Evolutionary conservation across 1,140 invertebrate genomes (phyloP), one percentile per base, ranked within the genome.

Genomic region (Colletes latitarsis): DNA sequence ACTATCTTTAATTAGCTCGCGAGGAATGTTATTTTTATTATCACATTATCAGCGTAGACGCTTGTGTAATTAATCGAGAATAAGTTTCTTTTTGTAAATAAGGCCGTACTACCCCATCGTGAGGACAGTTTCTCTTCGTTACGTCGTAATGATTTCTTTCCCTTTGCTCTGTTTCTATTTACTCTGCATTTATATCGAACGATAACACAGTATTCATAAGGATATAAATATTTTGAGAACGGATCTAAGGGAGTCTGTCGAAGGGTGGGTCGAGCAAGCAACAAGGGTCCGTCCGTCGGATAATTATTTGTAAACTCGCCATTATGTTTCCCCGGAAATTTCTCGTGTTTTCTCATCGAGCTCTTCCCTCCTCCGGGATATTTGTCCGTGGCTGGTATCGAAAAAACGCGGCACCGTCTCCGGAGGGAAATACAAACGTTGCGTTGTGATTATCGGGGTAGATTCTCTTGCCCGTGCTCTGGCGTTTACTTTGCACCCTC

Each of bases 241-340:
- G 6, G 12, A 2, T 9, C 30, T 30, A 30, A 4, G 17, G 17
- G 19, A 12, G 1, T 0, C 17, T 10, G 1, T 30, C 58, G 39
- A 4, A 39, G 57, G 1, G 21, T 4, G 15, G 14, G 30, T 30
- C 30, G 15, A 10, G 9, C 43, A 70, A 39, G 52, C 39, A 70
- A 69, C n/a, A 2, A 60, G 39, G 52, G 57, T 30, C 30, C 9
- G 49, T 5, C 49, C 55, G 8, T 19, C 49, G 60, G n/a, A 71
- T 71, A 78, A 78, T 78, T 78, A 78, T 78, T 78, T 78, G 76
- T 63, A 78, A 78, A 78, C 68, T 41, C 57, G 19, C 3, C n/a
- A 60, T 71, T 69, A 57, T 71, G 41, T 69, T 62, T 46, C 43
- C 55, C 9, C 30, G 30, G 21, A 17, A 63, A 72, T 41, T 76